Conservation (phyloP, 2,888 invertebrate genomes). For the Uropetala carovei region DNA sequence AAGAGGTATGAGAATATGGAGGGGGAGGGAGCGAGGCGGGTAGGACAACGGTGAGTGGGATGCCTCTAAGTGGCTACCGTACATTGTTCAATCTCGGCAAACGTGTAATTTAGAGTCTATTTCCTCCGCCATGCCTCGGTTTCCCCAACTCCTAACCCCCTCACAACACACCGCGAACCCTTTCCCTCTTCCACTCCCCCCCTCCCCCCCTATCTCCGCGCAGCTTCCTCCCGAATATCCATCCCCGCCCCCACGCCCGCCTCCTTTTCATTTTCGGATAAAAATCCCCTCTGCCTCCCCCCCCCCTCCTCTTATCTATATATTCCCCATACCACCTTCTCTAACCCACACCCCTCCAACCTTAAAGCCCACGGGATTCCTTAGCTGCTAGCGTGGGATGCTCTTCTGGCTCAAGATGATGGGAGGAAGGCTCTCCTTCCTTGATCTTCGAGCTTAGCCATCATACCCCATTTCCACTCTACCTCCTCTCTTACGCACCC, state of each 20-base stretch:
- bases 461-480: slow-evolving; percentile 5
- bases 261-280: slow-evolving; percentile 55
- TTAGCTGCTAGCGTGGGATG: slow-evolving; percentile 19
- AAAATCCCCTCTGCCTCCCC: not conserved
- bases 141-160: not conserved
- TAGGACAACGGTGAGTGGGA: slow-evolving; percentile 40
- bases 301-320: slow-evolving; percentile 17
- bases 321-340: not conserved
- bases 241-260: not conserved
- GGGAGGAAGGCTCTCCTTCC: not conserved
- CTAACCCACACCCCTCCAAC: slow-evolving; percentile 11
- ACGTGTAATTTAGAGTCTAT: slow-evolving; percentile 61
- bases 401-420: slow-evolving; percentile 7
- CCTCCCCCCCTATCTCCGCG: not conserved
- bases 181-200: not conserved
- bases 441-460: slow-evolving; percentile 16
- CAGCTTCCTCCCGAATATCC: not conserved
- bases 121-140: slow-evolving; percentile 12
- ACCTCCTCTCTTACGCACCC: not conserved
- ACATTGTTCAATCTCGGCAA: slow-evolving; percentile 63
- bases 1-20: not conserved
- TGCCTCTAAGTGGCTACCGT: slow-evolving; percentile 64
- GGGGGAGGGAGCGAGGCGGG: not conserved
- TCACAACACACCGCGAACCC: not conserved
- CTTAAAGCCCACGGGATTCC: slow-evolving; percentile 18